Evolutionary conservation across 1,140 invertebrate genomes (phyloP), one percentile per base, ranked within the genome.

Genomic region (Prorops nasuta): DNA sequence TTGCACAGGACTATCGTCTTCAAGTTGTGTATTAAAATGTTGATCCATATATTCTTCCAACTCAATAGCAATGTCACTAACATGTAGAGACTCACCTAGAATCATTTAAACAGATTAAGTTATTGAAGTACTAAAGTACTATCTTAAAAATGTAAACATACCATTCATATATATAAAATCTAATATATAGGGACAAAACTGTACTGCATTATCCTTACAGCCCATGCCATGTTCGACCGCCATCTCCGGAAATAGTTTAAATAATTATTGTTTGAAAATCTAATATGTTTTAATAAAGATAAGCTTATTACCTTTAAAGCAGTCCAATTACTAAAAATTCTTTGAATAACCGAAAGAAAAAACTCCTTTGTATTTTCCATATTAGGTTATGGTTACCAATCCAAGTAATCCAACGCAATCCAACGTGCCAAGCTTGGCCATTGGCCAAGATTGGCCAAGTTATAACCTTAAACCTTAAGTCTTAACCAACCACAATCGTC

Each of bases 281-380:
- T 9, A 50, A 16, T 46, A 28, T 34, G 22, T 2, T 17, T 31
- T 32, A n/a, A 15, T 35, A 12, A 16, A 42, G 10, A 41, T 41
- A 47, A 12, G 31, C 41, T 52, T 40, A 21, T 58, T 58, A 74
- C 71, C 41, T 37, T 67, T 7, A 74, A 54, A 12, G 71, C 72
- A 16, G 69, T 72, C 72, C 72, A 74, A 36, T 73, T 74, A 41
- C 71, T 72, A 7, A 73, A 72, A 42, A 74, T 58, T 47, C 69
- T 59, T 53, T 64, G 58, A 2, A 54, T 57, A 8, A 67, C 24
- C 7, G 54, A 53, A 1, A 60, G 18, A 36, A 68, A 63, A 37
- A 68, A 65, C 21, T 64, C 53, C 31, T 60, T 59, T 1, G 50
- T 51, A 2, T 55, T 54, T 24, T 53, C 54, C 67, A 71, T 69